Evolutionary conservation across 92 coral and sea anemone genomes (phyloP).

Genomic region (Parazoanthus atlanticus): DNA sequence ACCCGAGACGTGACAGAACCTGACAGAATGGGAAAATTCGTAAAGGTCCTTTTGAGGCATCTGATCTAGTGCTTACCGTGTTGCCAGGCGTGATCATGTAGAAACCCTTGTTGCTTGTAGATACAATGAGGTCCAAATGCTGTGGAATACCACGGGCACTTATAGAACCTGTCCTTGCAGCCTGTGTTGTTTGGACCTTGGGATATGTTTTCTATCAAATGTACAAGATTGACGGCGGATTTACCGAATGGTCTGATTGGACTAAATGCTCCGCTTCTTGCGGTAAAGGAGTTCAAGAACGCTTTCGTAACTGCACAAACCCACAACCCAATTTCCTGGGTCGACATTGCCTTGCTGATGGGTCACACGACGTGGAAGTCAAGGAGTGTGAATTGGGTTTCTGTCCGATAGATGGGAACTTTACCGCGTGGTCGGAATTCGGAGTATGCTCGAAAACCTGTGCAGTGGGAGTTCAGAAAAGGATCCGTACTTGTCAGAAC

Average conservation of each 20-base stretch:
- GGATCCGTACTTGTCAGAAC: conserved; percentile 31
- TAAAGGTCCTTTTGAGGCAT: too few species aligned
- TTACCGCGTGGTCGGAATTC: conserved; percentile 25
- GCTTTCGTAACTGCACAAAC: conserved; percentile 34
- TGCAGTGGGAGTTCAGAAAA: conserved; percentile 37
- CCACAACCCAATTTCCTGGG: conserved; percentile 37
- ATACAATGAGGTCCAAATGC: conserved; percentile 2
- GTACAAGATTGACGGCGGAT: conserved; percentile 29
- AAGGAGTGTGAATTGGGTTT: background rate
- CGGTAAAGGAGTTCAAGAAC: conserved; percentile 12
- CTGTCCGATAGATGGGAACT: conserved; percentile 38
- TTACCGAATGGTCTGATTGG: conserved; percentile 34
- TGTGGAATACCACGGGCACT: background rate
- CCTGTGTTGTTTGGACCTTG: background rate
- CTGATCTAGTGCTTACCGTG: too few species aligned
- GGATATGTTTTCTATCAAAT: background rate
- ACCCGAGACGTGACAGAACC: too few species aligned
- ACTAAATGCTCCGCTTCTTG: conserved; percentile 19
- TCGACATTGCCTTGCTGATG: conserved; percentile 29
- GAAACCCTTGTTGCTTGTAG: background rate
- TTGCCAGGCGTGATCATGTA: too few species aligned
- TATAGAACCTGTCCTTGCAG: background rate
- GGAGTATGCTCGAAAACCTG: conserved; percentile 34
- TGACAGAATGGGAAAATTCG: too few species aligned
- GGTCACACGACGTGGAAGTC: conserved; percentile 16